A percentile compares a stretch with the other conserved stretches of the same genome.
Conservation (phyloP, 2,888 invertebrate genomes). For the Catocala fraxini region DNA sequence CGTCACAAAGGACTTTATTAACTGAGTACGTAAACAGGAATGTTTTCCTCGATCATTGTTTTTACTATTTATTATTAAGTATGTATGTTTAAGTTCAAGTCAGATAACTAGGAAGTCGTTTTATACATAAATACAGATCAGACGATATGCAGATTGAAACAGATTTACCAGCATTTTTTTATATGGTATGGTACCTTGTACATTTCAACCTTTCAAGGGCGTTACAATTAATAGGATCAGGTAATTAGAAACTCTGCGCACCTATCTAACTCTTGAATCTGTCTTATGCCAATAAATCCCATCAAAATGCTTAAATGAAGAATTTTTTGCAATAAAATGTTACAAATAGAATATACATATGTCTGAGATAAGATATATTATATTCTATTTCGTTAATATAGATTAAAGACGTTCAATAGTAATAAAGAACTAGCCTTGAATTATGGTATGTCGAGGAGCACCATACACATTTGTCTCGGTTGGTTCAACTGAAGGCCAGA, state of each 20-base stretch:
- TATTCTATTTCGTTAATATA: slow-evolving; percentile 18
- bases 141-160: slow-evolving; percentile 10
- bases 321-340: too few species aligned
- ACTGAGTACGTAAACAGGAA: slow-evolving; percentile 70
- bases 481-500: slow-evolving; percentile 40
- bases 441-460: slow-evolving; percentile 41
- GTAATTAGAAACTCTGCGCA: neutral
- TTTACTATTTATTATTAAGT: slow-evolving; percentile 71
- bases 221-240: neutral
- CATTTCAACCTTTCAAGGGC: neutral
- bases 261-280: too few species aligned
- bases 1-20: slow-evolving; percentile 81
- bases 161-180: neutral
- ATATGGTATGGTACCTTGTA: neutral
- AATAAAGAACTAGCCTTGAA: slow-evolving; percentile 41
- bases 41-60: slow-evolving; percentile 80
- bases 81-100: slow-evolving; percentile 55
- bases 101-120: slow-evolving; percentile 65
- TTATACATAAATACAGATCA: slow-evolving; percentile 7
- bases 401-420: slow-evolving; percentile 31
- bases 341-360: too few species aligned
- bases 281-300: too few species aligned
- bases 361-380: slow-evolving; percentile 3
- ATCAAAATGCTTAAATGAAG: too few species aligned
- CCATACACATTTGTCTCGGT: slow-evolving; percentile 47